Conservation (phyloP, 2,888 invertebrate species). For the Clepsis dumicolana region DNA sequence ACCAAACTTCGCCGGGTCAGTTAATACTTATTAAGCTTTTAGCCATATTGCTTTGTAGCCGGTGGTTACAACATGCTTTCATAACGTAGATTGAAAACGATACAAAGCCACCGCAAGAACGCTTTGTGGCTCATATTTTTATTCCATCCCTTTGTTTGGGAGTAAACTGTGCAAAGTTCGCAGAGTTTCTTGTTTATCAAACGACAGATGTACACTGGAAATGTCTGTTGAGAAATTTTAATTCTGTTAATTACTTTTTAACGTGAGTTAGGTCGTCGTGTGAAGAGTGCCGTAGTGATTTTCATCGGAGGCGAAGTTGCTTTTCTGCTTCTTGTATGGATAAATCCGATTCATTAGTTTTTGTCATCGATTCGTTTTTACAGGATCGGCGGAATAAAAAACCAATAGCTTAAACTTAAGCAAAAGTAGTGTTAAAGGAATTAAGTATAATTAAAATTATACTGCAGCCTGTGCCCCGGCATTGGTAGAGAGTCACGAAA, state of each 20-base stretch:
- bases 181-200: slow-evolving; percentile 59
- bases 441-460: too few species aligned
- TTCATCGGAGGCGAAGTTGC: neutral
- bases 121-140: slow-evolving; percentile 80
- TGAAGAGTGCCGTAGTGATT: neutral
- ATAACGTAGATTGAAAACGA: slow-evolving; percentile 79
- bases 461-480: too few species aligned
- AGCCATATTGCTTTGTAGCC: slow-evolving; percentile 78
- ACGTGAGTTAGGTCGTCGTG: slow-evolving; percentile 4
- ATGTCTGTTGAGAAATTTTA: slow-evolving; percentile 16
- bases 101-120: slow-evolving; percentile 80
- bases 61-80: slow-evolving; percentile 73
- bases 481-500: neutral
- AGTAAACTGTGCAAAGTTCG: slow-evolving; percentile 56
- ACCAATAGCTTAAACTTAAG: too few species aligned
- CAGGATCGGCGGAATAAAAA: too few species aligned
- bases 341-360: neutral
- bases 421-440: too few species aligned
- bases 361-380: too few species aligned
- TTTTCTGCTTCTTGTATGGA: neutral
- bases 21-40: slow-evolving; percentile 77
- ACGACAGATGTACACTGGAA: slow-evolving; percentile 56
- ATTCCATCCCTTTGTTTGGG: slow-evolving; percentile 60
- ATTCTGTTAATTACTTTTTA: slow-evolving; percentile 13
- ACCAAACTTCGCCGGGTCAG: slow-evolving; percentile 46